Conservation (phyloP, 2,113 vertebrate genomes). For the Syrrhaptes paradoxus region DNA sequence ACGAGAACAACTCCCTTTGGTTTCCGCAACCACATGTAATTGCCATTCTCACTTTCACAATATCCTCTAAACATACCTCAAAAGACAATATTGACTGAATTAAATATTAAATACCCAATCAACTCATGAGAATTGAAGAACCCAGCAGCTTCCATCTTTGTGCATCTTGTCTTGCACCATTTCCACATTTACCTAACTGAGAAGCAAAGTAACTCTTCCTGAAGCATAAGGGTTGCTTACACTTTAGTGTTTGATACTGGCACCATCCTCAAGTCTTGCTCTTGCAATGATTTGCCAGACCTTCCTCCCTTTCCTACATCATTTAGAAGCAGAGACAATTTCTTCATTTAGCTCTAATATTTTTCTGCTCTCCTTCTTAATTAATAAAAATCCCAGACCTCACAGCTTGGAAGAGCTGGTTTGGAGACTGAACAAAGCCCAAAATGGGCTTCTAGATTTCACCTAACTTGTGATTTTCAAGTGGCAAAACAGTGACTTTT, state of each 20-base stretch:
- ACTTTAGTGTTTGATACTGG: background rate
- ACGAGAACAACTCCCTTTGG: background rate
- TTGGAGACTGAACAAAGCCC: background rate
- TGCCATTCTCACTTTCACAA: background rate
- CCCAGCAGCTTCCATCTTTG: background rate
- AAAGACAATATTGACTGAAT: background rate
- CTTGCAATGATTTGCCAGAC: background rate
- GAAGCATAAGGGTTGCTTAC: background rate
- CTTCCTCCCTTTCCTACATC: background rate
- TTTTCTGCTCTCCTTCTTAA: background rate
- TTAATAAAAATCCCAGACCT: background rate
- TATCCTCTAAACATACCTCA: background rate
- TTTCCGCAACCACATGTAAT: background rate
- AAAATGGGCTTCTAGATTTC: background rate
- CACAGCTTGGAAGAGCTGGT: background rate
- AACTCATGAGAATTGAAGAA: background rate
- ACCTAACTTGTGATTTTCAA: background rate
- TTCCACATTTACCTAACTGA: background rate
- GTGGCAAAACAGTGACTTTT: background rate
- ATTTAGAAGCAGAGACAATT: background rate
- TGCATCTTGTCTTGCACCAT: background rate
- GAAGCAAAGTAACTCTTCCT: background rate
- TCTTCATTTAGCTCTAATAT: background rate
- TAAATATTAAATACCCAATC: background rate
- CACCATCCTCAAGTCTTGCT: background rate